Conservation (phyloP, 2,113 vertebrate species). For the Amphilophus citrinellus region DNA sequence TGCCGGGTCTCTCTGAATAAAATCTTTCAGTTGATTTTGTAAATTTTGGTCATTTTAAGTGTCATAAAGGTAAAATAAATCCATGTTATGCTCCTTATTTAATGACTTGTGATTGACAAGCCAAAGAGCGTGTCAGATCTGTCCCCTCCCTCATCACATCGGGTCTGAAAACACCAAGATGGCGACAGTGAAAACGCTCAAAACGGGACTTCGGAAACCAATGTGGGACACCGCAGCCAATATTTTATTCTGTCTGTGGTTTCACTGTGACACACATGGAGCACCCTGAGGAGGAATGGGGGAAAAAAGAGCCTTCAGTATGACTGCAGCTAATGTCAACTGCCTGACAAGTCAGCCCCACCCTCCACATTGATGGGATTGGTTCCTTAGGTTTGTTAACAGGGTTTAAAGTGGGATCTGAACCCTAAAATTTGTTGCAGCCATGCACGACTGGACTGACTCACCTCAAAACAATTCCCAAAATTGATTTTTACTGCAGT, state of each 20-base stretch:
- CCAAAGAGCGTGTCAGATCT: no score
- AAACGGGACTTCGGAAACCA: no score
- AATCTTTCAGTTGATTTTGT: neutral
- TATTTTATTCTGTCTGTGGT: neutral
- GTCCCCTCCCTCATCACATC: neutral
- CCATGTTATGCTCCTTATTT: neutral
- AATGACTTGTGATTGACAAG: no score
- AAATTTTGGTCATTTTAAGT: neutral
- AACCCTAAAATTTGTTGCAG: neutral
- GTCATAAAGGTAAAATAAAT: rapidly evolving
- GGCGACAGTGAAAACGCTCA: neutral
- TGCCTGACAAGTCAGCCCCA: neutral
- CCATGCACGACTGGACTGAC: neutral
- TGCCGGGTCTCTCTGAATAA: neutral
- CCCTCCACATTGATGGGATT: neutral
- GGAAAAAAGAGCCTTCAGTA: neutral
- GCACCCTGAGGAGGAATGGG: neutral
- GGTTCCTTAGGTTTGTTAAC: neutral
- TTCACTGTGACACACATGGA: neutral
- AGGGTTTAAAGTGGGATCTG: neutral
- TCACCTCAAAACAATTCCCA: neutral
- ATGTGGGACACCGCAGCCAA: neutral
- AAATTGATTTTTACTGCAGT: neutral
- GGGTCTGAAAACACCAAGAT: neutral
- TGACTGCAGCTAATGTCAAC: neutral